Conservation (phyloP, 2,797 vertebrate species). For the Heterohyrax brucei region DNA sequence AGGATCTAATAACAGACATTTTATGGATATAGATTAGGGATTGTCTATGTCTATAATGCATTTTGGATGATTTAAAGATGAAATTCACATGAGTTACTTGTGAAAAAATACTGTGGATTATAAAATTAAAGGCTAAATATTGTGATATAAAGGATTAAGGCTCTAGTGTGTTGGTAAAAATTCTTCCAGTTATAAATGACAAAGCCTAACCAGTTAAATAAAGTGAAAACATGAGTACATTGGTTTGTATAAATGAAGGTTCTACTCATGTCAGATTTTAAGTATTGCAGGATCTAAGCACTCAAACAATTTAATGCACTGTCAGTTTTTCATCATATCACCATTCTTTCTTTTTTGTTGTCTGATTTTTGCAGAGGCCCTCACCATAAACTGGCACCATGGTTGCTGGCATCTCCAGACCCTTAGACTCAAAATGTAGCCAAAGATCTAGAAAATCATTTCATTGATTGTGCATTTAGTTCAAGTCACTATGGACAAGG, state of each 20-base stretch:
- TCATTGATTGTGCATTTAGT: not conserved
- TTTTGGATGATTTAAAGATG: not conserved
- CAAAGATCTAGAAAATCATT: not conserved
- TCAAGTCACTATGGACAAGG: not conserved
- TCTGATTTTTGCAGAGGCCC: not conserved
- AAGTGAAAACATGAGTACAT: slow-evolving; percentile 4
- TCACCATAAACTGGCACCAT: not conserved
- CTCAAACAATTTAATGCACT: not conserved
- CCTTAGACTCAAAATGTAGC: not conserved
- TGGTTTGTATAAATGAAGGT: not conserved
- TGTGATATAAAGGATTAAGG: not conserved
- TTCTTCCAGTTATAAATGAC: not conserved
- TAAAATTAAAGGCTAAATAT: slow-evolving; percentile 2
- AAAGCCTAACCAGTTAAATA: not conserved
- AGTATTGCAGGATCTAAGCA: not conserved
- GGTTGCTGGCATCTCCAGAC: not conserved
- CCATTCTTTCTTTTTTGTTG: not conserved
- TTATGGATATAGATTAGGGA: not conserved
- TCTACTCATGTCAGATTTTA: not conserved
- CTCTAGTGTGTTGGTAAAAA: not conserved
- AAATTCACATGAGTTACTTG: not conserved
- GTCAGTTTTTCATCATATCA: not conserved
- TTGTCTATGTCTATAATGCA: not conserved
- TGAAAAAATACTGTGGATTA: slow-evolving; percentile 11
- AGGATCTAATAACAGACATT: not conserved